A percentile compares a stretch with the other conserved stretches of the same genome.
Conservation (phyloP, 2,797 vertebrate species). For the Naso thynnoides region DNA sequence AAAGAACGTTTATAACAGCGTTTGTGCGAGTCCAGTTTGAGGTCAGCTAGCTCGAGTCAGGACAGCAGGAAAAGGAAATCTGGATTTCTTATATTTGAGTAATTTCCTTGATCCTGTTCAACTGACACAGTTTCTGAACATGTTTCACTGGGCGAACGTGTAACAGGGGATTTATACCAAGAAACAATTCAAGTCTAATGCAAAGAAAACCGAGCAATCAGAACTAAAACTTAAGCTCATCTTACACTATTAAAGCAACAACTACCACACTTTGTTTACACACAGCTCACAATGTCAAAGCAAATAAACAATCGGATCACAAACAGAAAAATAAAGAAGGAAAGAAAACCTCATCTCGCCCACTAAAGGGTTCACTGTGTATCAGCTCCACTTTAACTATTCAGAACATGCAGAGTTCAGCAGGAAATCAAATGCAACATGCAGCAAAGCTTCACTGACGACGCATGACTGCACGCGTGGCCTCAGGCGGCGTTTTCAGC, state of each 20-base stretch:
- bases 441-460: neutral
- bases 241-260: neutral
- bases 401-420: neutral
- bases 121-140: neutral
- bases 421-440: neutral
- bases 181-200: neutral
- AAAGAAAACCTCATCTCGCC: neutral
- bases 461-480: neutral
- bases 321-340: neutral
- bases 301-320: no score
- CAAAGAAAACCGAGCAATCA: neutral
- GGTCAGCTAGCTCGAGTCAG: constrained; percentile 28
- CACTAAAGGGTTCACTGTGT: neutral
- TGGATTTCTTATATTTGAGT: neutral
- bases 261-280: neutral
- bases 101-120: constrained; percentile 1
- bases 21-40: neutral
- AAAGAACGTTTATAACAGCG: neutral
- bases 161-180: neutral
- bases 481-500: constrained; percentile 7
- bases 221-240: neutral
- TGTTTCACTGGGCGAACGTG: neutral
- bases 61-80: neutral
- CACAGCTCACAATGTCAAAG: neutral
- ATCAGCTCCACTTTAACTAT: neutral